Base-by-base conservation (phyloP, 2,888 invertebrate species). In the Acrobasis consociella region DNA sequence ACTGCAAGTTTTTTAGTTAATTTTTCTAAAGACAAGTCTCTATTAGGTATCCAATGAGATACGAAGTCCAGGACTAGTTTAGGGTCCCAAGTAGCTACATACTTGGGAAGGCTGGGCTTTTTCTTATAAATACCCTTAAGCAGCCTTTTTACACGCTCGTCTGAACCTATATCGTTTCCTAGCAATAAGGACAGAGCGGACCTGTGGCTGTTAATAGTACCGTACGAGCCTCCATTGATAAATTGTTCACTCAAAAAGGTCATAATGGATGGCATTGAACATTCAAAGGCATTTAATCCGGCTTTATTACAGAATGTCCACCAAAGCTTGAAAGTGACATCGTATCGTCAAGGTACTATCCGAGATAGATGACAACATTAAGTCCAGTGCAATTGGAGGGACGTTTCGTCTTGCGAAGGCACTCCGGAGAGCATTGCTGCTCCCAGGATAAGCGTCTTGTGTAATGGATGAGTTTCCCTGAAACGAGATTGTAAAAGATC, bases 271-370 rank as follows among this genome's bases (percentile, higher is more conserved):
- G 50, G n/a, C 2, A 16, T 3, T 9, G 50, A n/a, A 16, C 9
- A 50, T 13, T 13, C 16, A 55, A 49, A 38, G 5, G 38, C 9
- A 38, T 9, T 5, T 38, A 7, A 60, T 56, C 59, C 63, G 16
- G 15, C 56, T 17, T 64, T 56, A 7, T 22, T 10, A 22, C 56
- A 55, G 5, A 16, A 31, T 56, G 22, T 50, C 8, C 63, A 38
- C 8, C 60, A 64, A 39, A 39, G 49, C 9, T 15, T 22, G n/a
- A 60, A 60, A 2, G 63, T 60, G 10, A 46, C 52, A 50, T n/a
- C 9, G 31, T n/a, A n/a, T n/a, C n/a, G n/a, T n/a, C n/a, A n/a
- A n/a, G n/a, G n/a, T n/a, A n/a, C n/a, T n/a, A n/a, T n/a, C n/a
- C n/a, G n/a, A n/a, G n/a, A n/a, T n/a, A n/a, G n/a, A n/a, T n/a